Evolutionary conservation across 2,888 invertebrate species (phyloP), one percentile per base, ranked within the genome.

Genomic region (Rhopalosiphum nymphaeae): DNA sequence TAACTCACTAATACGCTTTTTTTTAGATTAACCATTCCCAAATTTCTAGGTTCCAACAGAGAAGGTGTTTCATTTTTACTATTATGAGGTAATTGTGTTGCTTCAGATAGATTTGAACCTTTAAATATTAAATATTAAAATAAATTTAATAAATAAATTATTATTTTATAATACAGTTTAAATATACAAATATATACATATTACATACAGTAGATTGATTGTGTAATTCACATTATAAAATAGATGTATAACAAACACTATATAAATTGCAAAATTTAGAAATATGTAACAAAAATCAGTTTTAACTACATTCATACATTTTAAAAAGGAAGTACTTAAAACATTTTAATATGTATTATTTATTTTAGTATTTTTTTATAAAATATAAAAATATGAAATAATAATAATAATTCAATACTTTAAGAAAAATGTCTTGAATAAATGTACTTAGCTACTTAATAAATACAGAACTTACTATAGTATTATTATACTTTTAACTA

Each of bases 1-100:
- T 57, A 61, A 94, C 90, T 90, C 29, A 94, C 90, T 61, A 49
- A 7, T 49, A 90, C 89, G 13, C 25, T 91, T 61, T 85, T 94
- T 57, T 57, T 93, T 44, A 44, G 25, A 89, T 90, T 91, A 86
- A 86, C 61, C 26, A 92, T 49, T 44, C 25, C 90, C n/a, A 91
- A 87, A 86, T 94, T 93, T 84, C 56, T 84, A 44, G 89, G 53
- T 26, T 44, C 89, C 78, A 89, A 44, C 1, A 93, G 21, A 42
- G 53, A 84, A 49, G 88, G 46, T 78, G 21, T 11, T 56, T 89
- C 84, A 57, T 84, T 84, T 84, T 84, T 84, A 84, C 21, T 84
- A 56, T 89, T n/a, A 13, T 78, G 26, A 56, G 44, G 16, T 21
- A 36, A 21, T 29, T 86, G 86, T 67, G 53, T 26, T 11, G 25